Conservation (phyloP, 2,113 vertebrate species). For the Ploceus nigricollis region DNA sequence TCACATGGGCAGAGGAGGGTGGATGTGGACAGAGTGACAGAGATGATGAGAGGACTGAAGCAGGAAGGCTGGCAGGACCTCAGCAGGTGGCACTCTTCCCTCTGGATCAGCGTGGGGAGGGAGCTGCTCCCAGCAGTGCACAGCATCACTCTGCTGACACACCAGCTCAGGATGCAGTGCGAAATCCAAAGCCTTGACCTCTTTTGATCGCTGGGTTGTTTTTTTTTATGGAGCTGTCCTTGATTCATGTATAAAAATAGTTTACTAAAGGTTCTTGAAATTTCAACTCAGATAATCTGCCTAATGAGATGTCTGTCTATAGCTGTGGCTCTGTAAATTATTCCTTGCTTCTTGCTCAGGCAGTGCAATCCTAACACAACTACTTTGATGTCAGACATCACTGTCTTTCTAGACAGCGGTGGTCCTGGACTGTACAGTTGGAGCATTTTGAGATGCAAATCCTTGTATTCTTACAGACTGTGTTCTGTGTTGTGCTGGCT, state of each 20-base stretch:
- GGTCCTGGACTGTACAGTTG: background rate
- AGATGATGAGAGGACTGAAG: background rate
- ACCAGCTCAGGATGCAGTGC: background rate
- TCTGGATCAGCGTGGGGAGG: background rate
- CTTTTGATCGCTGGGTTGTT: background rate
- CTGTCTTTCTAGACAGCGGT: background rate
- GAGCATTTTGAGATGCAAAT: background rate
- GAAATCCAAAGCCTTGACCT: slow-evolving; percentile 3
- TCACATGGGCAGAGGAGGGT: background rate
- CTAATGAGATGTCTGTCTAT: background rate
- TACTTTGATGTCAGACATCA: background rate
- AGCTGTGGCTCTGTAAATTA: background rate
- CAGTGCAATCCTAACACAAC: background rate
- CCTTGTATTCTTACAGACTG: background rate
- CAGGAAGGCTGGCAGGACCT: background rate
- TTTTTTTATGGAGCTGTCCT: background rate
- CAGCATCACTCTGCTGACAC: background rate
- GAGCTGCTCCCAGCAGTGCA: background rate
- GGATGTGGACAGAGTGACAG: background rate
- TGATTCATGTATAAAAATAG: slow-evolving; percentile 16
- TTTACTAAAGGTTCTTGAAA: slow-evolving; percentile 21
- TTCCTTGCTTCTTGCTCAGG: background rate
- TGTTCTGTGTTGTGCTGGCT: background rate
- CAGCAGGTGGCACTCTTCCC: slow-evolving; percentile 47
- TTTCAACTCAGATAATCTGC: slow-evolving; percentile 1